Conservation (phyloP, 2,113 vertebrate species). For the Hiodon alosoides region DNA sequence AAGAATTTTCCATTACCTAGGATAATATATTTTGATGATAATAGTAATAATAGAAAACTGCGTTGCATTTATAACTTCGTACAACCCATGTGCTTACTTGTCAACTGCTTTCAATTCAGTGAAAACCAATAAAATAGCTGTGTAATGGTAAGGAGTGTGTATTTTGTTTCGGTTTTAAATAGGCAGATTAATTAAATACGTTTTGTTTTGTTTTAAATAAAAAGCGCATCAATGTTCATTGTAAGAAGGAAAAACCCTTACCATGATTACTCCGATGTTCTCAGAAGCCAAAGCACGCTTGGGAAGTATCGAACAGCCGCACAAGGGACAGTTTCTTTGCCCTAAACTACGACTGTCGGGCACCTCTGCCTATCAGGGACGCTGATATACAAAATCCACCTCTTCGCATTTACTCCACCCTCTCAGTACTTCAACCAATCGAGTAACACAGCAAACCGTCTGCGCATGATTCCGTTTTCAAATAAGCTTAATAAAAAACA, state of each 20-base stretch:
- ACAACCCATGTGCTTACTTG: conserved; percentile 50
- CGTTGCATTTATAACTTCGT: neutral
- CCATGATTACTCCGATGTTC: conserved; percentile 53
- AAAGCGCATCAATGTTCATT: neutral
- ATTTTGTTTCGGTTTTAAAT: neutral
- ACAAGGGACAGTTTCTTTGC: too few relatives aligned
- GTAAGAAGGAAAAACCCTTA: conserved; percentile 32
- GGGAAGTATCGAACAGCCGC: neutral
- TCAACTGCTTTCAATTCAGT: neutral
- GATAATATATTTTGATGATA: too few relatives aligned
- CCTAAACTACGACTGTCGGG: too few relatives aligned
- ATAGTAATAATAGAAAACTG: neutral
- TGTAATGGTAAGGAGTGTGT: too few relatives aligned
- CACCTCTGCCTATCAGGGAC: too few relatives aligned
- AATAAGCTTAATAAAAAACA: too few relatives aligned
- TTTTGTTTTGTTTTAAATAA: too few relatives aligned
- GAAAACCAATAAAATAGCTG: neutral
- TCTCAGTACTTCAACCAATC: too few relatives aligned
- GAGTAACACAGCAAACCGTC: too few relatives aligned
- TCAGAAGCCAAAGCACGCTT: conserved; percentile 19
- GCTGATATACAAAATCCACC: neutral
- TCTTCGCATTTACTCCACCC: too few relatives aligned
- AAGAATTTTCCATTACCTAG: too few relatives aligned
- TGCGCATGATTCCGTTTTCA: too few relatives aligned
- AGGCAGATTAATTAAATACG: neutral